These are phyloP conservation scores for Macrosoma leucophasiata DNA, from an alignment of 2,888 invertebrate genomes.

Conservation along the genomic window DNA sequence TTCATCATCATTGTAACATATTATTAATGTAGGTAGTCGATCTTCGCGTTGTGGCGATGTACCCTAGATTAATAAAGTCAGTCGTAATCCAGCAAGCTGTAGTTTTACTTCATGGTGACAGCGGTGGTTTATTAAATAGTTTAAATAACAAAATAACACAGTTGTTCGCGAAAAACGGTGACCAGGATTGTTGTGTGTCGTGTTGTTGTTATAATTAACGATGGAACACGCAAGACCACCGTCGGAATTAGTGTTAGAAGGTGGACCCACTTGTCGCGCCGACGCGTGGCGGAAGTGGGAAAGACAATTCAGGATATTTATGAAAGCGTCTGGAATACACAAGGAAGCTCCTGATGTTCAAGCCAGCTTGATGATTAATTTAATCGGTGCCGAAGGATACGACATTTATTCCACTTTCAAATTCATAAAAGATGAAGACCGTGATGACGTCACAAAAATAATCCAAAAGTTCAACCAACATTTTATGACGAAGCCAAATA, in stretches of 20 bases:
- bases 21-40: too few species aligned
- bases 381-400: constrained; percentile 26
- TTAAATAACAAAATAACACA: too few species aligned
- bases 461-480: constrained; percentile 20
- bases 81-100: too few species aligned
- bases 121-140: too few species aligned
- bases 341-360: constrained; percentile 15
- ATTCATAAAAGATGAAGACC: constrained; percentile 14
- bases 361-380: constrained; percentile 23
- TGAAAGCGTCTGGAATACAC: constrained; percentile 19
- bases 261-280: too few species aligned
- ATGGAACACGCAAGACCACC: constrained; percentile 3
- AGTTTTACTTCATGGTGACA: too few species aligned
- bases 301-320: constrained; percentile 17
- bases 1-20: too few species aligned
- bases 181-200: too few species aligned
- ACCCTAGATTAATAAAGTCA: too few species aligned
- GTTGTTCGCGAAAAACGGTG: too few species aligned
- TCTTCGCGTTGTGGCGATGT: too few species aligned
- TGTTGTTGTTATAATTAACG: too few species aligned
- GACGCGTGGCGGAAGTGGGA: constrained; percentile 20
- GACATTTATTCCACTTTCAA: constrained; percentile 23
- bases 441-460: constrained; percentile 16
- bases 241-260: not conserved
- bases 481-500: constrained; percentile 25